Evolutionary conservation across 2,113 vertebrate genomes (phyloP), one percentile per base, ranked within the genome.

Genomic region (Rostratula benghalensis): DNA sequence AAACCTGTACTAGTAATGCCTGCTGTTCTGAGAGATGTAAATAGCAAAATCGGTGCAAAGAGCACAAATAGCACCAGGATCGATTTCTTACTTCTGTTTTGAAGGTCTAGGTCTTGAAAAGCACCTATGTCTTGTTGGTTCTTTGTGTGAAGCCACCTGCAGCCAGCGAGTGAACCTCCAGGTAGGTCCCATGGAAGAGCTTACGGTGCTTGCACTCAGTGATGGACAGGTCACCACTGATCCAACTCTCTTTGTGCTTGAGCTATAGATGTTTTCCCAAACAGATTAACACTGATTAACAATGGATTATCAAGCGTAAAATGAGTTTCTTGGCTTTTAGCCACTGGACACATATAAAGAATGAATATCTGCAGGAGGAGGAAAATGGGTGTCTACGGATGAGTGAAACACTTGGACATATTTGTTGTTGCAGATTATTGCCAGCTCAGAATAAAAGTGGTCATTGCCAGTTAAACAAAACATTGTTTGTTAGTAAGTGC

Each of bases 271-370:
- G 67, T 89, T 95, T 97, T 92, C 87, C 80, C 79, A 83, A 90
- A 93, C 59, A 91, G 48, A 96, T 97, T 94, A 97, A 8, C 50
- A 19, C 82, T 83, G 69, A 95, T 95, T 91, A 97, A 33, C 51
- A 53, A 89, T 0, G 9, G 97, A 91, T 96, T 93, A 87, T 91
- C 84, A 87, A 79, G 83, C 1, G 1, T 69, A 92, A 95, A 95
- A 94, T 87, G 27, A 78, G 41, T 85, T 97, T 87, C 79, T 96
- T 89, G 89, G 87, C 94, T 90, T 89, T 76, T 63, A 82, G 91
- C 76, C 94, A 94, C 56, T 89, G 90, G 89, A 83, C 53, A 53
- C 53, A 35, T 31, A 89, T 41, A 83, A 81, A 85, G 77, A 88
- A 83, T 53, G 4, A 15, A 10, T 76, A 70, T 89, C 59, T 83